A percentile compares a stretch with the other conserved stretches of the same genome.
Evolutionary conservation across 2,113 vertebrate genomes (phyloP).

Genomic region (Sitta europaea): DNA sequence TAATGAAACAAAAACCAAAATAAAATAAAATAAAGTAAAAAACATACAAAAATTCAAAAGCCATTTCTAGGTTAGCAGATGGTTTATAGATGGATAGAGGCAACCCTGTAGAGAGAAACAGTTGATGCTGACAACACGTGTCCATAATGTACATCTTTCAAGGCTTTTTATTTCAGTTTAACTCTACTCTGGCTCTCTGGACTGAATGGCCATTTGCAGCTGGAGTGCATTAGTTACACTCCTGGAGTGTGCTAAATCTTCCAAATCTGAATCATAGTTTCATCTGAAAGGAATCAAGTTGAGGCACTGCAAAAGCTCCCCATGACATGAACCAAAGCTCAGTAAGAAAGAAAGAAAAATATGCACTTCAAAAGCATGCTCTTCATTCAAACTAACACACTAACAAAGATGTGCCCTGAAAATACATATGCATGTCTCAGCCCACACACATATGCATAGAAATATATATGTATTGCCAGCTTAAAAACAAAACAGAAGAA

Average conservation of each 20-base stretch:
- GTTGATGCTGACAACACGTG: conserved; percentile 10
- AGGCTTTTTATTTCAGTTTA: conserved; percentile 45
- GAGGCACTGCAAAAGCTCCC: conserved; percentile 34
- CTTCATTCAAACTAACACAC: not conserved
- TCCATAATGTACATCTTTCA: conserved; percentile 19
- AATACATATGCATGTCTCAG: not conserved
- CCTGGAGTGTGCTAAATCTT: conserved; percentile 50
- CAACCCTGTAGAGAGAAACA: not conserved
- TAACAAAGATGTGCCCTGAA: not conserved
- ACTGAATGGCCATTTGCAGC: conserved; percentile 38
- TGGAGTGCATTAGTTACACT: conserved; percentile 57
- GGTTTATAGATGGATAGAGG: not conserved
- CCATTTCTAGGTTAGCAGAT: not conserved
- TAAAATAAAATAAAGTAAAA: not conserved
- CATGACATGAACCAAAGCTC: not conserved
- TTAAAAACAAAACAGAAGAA: not conserved
- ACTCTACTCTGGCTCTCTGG: not conserved
- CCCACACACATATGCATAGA: not conserved
- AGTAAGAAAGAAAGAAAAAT: not conserved
- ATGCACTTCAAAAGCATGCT: not conserved
- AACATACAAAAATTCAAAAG: not conserved
- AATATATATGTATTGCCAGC: not conserved
- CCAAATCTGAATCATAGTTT: conserved; percentile 21
- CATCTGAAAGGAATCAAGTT: conserved; percentile 57
- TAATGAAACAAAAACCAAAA: not conserved